Conservation (phyloP, 2,888 invertebrate genomes). For the Pyralis farinalis region DNA sequence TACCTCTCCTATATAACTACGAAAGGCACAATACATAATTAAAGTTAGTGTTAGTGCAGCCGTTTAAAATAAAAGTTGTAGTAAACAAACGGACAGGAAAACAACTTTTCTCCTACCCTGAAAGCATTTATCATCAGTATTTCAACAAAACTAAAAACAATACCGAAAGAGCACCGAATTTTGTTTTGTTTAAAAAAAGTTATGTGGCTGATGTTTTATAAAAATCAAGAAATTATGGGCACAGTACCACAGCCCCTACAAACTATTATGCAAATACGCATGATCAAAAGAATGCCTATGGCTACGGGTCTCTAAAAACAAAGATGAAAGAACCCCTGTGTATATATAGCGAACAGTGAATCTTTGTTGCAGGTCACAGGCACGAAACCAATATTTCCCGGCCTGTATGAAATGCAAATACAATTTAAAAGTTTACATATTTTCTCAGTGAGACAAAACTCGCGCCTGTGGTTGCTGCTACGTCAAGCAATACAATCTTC, state of each 20-base stretch:
- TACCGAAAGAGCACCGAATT: no score
- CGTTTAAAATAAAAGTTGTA: no score
- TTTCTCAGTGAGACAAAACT: constrained; percentile 59
- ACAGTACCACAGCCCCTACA: background rate
- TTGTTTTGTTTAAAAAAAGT: no score
- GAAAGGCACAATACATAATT: no score
- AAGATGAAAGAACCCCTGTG: constrained; percentile 28
- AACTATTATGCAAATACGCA: constrained; percentile 9
- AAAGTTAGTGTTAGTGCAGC: no score
- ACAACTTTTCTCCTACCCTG: no score
- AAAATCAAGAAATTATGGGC: background rate
- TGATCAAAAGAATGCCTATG: constrained; percentile 10
- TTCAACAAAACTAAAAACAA: no score
- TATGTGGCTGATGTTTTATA: no score
- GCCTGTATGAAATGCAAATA: constrained; percentile 76
- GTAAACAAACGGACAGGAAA: no score
- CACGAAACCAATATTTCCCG: constrained; percentile 67
- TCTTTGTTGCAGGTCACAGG: constrained; percentile 49
- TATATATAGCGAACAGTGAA: constrained; percentile 37
- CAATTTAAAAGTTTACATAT: constrained; percentile 78
- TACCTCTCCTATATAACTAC: no score
- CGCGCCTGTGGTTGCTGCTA: constrained; percentile 50
- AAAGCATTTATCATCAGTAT: no score
- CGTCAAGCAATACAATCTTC: background rate
- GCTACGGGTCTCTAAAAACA: constrained; percentile 12